Conservation (phyloP, 2,797 vertebrate genomes). For the Eulemur rubriventer region DNA sequence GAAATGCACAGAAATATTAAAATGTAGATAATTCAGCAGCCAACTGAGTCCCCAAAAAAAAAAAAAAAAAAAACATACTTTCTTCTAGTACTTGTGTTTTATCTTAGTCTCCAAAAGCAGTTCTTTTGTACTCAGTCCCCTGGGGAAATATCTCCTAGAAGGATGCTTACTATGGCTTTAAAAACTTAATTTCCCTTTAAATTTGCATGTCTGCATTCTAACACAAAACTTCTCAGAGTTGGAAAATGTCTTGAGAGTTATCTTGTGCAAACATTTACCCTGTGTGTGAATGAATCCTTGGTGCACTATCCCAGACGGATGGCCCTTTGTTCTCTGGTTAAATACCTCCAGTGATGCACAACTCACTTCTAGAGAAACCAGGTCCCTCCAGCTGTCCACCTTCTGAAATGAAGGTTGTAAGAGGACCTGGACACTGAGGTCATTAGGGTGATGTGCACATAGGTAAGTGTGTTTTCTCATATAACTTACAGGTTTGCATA, state of each 20-base stretch:
- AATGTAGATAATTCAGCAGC: background rate
- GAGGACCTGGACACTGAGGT: background rate
- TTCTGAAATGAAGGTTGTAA: background rate
- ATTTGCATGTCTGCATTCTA: background rate
- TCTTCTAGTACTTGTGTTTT: background rate
- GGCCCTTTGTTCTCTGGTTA: background rate
- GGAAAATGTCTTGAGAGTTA: background rate
- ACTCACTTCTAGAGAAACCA: background rate
- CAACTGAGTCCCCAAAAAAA: background rate
- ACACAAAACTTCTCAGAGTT: background rate
- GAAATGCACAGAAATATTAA: background rate
- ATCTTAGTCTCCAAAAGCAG: slow-evolving; percentile 17
- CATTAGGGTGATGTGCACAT: background rate
- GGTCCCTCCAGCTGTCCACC: background rate
- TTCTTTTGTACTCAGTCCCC: background rate
- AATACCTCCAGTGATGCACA: background rate
- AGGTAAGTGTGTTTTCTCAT: background rate
- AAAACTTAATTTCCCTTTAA: slow-evolving; percentile 22
- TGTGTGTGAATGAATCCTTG: background rate
- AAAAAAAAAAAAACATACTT: background rate
- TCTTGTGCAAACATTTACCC: background rate
- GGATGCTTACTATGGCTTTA: background rate
- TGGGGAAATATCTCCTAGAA: slow-evolving; percentile 7
- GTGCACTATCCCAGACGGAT: background rate
- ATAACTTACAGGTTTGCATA: background rate